Base-by-base conservation (phyloP, 2,888 invertebrate species). In the Himalopsyche tibetana region DNA sequence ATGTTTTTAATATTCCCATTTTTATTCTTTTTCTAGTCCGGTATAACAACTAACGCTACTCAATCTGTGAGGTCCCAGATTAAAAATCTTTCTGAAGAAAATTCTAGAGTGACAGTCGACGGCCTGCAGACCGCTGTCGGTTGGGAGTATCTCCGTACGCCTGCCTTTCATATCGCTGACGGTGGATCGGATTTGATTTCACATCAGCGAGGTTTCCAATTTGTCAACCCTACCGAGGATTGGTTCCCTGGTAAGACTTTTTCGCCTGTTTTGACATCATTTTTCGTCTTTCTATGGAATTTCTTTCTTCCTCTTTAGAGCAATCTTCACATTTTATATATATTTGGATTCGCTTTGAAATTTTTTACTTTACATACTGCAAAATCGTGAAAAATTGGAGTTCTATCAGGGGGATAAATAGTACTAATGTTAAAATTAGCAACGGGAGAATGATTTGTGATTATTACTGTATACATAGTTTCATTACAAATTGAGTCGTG, bases 41-140 rank as follows among this genome's bases (percentile, higher is more conserved):
- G 96, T 89, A 96, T 98, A 90, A 94, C 95, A 90, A 96, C 96
- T 88, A 97, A 96, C 89, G 98, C 99, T 88, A 98, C 99, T 4
- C 93, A 94, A 89, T 99, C 98, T 82, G 94, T 96, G 28, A 95
- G 95, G 84, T 96, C 98, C 0, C 94, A 96, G 17, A 96, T 98
- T 85, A 95, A 95, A 89, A 99, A 98, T 92, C 93, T 99, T 89
- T 93, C 93, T 74, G 97, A 98, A 89, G 93, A 96, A 84, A 95
- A 96, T 92, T 94, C 94, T 84, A 93, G 94, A 83, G 94, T 98
- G 38, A 95, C 94, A 19, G 95, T 96, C 89, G 94, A 96, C 85
- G 94, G 94, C 88, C 93, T 98, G 63, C 94, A 98, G 88, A 95
- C 96, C 11, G 96, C 97, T 6, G 93, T 99, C 86, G 97, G 98